Conservation (phyloP, 2,888 invertebrate genomes). For the Globia sparganii region DNA sequence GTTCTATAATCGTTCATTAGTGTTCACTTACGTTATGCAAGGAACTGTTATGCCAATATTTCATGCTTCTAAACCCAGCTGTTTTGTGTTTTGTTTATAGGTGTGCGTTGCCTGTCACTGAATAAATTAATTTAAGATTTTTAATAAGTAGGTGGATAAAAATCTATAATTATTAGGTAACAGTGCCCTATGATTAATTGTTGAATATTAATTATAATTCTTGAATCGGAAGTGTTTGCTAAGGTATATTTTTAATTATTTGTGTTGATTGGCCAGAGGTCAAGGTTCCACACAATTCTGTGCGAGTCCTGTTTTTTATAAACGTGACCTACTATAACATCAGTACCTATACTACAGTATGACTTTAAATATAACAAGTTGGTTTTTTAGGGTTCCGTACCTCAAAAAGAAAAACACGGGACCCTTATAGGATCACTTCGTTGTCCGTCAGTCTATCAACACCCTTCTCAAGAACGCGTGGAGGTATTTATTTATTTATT, state of each 20-base stretch:
- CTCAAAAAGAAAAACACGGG: not conserved
- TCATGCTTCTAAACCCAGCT: too few species aligned
- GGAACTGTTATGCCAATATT: not conserved
- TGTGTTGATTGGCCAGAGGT: conserved; percentile 19
- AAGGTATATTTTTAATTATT: not conserved
- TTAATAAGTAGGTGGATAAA: not conserved
- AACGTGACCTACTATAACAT: not conserved
- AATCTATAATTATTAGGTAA: not conserved
- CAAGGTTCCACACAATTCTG: conserved; percentile 11
- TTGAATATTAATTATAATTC: not conserved
- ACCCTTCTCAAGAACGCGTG: not conserved
- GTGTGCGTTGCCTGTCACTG: too few species aligned
- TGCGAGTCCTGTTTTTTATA: conserved; percentile 7
- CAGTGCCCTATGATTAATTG: not conserved
- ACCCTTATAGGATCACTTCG: not conserved
- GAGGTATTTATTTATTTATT: too few species aligned
- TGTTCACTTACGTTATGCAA: not conserved
- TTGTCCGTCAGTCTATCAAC: not conserved
- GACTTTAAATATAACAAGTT: not conserved
- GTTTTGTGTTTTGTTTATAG: too few species aligned
- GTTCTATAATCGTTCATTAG: too few species aligned
- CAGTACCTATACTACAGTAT: not conserved
- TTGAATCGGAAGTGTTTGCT: conserved; percentile 31
- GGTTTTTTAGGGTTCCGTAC: not conserved
- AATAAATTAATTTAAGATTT: not conserved